phyloP scores from a whole-genome alignment of 2,888 invertebrate species.

The Cephus nigrinus region DNA sequence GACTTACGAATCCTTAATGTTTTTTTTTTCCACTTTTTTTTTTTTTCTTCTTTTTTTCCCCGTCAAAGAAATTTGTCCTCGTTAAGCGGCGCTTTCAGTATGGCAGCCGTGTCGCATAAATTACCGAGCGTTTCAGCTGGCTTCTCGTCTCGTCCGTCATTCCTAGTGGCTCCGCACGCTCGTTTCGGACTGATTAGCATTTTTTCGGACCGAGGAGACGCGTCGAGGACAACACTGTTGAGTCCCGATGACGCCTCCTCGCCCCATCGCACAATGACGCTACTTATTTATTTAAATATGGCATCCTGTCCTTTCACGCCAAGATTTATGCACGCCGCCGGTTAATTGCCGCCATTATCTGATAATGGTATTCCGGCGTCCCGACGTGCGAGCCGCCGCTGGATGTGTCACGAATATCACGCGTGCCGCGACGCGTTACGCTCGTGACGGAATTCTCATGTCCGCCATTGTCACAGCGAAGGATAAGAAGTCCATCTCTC shows the following conservation, averaged over 20 bases:
- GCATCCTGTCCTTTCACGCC: conserved; percentile 65
- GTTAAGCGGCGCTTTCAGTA: conserved; percentile 26
- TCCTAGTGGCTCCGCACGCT: conserved; percentile 6
- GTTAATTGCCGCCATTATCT: conserved; percentile 65
- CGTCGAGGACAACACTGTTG: conserved; percentile 13
- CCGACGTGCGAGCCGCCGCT: conserved; percentile 34
- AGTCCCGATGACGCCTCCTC: conserved; percentile 27
- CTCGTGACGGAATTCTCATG: conserved; percentile 25
- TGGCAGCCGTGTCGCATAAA: conserved; percentile 34
- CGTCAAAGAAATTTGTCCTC: conserved; percentile 29
- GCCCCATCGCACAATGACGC: conserved; percentile 58
- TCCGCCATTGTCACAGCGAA: background rate
- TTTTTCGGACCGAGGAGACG: conserved; percentile 33
- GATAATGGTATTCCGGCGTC: conserved; percentile 64
- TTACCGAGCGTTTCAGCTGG: conserved; percentile 22
- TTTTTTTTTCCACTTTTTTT: background rate
- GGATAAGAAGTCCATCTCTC: conserved; percentile 5
- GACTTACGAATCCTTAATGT: background rate
- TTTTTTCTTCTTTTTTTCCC: conserved; percentile 21
- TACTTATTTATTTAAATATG: conserved; percentile 66
- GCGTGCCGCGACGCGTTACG: conserved; percentile 14
- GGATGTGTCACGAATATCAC: conserved; percentile 25
- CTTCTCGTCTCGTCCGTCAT: conserved; percentile 10
- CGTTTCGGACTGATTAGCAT: conserved; percentile 54
- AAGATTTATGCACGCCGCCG: conserved; percentile 64